These are phyloP conservation scores for Pseudolaguvia tuberculata DNA, from an alignment of 2,113 vertebrate genomes.

Conservation along the genomic window DNA sequence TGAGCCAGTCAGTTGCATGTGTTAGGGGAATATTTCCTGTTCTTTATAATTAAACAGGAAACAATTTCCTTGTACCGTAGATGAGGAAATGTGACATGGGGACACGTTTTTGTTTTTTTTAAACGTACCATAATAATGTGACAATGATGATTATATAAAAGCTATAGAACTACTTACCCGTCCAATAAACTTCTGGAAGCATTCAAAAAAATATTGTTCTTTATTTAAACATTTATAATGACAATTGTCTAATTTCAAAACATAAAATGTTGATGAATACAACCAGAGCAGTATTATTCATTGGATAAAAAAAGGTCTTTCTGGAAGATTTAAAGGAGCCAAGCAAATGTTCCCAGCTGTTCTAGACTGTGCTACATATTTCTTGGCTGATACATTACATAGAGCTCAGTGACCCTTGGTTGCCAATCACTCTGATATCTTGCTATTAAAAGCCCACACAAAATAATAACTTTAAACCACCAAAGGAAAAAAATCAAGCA, in stretches of 20 bases:
- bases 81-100: constrained; percentile 57
- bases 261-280: background rate
- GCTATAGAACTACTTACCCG: constrained; percentile 72
- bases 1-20: constrained; percentile 17
- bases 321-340: constrained; percentile 50
- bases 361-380: constrained; percentile 49
- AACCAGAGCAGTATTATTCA: background rate
- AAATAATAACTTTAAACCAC: background rate
- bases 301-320: background rate
- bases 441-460: constrained; percentile 33
- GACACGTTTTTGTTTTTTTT: constrained; percentile 4
- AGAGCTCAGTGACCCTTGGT: constrained; percentile 63
- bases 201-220: constrained; percentile 51
- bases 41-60: constrained; percentile 57
- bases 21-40: constrained; percentile 50
- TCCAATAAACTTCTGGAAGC: constrained; percentile 86
- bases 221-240: constrained; percentile 32
- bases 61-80: constrained; percentile 50
- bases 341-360: constrained; percentile 59
- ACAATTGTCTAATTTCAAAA: background rate
- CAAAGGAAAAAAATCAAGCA: background rate
- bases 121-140: constrained; percentile 3
- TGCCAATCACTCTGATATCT: constrained; percentile 40
- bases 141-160: background rate
- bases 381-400: constrained; percentile 64